Conservation (phyloP, 2,797 vertebrate genomes). For the Catostomus latipinnis region DNA sequence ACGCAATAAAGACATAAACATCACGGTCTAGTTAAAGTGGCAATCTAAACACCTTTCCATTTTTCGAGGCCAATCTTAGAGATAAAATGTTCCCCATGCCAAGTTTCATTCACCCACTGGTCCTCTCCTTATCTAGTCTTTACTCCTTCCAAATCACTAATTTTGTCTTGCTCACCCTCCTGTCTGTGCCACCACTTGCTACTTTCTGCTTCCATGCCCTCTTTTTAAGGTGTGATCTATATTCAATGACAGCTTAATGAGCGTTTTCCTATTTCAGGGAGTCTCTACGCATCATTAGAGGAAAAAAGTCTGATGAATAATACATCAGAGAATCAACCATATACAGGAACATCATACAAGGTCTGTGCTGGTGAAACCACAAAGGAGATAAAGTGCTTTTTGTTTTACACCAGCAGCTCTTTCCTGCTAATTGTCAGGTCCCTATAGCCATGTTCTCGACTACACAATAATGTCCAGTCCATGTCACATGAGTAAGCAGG, state of each 20-base stretch:
- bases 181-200: constrained; percentile 3
- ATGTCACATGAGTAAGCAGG: constrained; percentile 32
- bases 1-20: too few relatives aligned
- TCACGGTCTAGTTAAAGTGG: too few relatives aligned
- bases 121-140: constrained; percentile 37
- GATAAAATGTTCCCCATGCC: constrained; percentile 59
- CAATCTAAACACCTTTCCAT: constrained; percentile 58
- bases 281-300: constrained; percentile 86
- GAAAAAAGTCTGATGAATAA: constrained; percentile 84
- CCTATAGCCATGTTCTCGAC: constrained; percentile 50
- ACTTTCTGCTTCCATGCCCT: constrained; percentile 43
- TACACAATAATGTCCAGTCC: constrained; percentile 56
- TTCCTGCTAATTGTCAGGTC: constrained; percentile 70
- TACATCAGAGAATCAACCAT: constrained; percentile 82
- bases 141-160: constrained; percentile 41
- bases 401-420: constrained; percentile 70
- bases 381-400: constrained; percentile 61
- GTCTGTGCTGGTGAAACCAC: constrained; percentile 54
- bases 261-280: constrained; percentile 84
- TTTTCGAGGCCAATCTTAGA: constrained; percentile 64
- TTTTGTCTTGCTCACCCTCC: constrained; percentile 7
- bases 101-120: constrained; percentile 30
- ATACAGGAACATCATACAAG: constrained; percentile 62
- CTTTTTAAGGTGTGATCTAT: constrained; percentile 83
- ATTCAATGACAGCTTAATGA: constrained; percentile 90